phyloP scores from a whole-genome alignment of 2,888 invertebrate genomes.

The Eupithecia insigniata region DNA sequence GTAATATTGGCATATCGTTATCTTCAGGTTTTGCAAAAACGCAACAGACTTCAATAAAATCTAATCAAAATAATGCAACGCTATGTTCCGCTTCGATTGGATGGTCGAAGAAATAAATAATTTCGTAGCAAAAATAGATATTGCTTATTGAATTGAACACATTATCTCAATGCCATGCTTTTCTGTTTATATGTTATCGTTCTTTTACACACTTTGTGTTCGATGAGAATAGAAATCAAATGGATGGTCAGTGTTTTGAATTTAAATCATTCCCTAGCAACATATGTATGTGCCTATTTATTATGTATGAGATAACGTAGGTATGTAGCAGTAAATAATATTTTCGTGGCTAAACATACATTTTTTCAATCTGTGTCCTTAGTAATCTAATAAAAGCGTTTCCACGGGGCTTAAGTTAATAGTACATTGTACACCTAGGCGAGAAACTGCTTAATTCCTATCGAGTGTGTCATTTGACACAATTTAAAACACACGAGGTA shows the following conservation, averaged over 20 bases:
- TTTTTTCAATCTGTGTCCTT: too few relatives aligned
- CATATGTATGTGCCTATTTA: too few relatives aligned
- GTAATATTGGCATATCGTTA: too few relatives aligned
- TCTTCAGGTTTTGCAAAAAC: not conserved
- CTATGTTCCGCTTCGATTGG: slow-evolving; percentile 18
- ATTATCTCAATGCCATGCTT: slow-evolving; percentile 21
- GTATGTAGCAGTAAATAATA: not conserved
- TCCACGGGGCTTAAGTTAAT: too few relatives aligned
- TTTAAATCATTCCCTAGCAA: not conserved
- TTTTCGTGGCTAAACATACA: not conserved
- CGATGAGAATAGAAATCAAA: slow-evolving; percentile 3
- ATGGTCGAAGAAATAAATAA: slow-evolving; percentile 16
- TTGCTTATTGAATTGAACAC: slow-evolving; percentile 21
- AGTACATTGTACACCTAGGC: too few relatives aligned
- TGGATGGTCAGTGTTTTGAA: not conserved
- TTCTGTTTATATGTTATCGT: slow-evolving; percentile 7
- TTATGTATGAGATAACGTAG: too few relatives aligned
- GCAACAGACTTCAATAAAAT: not conserved
- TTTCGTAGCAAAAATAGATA: slow-evolving; percentile 20
- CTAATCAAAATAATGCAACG: slow-evolving; percentile 20
- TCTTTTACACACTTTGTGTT: not conserved
- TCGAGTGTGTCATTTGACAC: too few relatives aligned
- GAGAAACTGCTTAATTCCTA: too few relatives aligned
- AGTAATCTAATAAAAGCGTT: too few relatives aligned
- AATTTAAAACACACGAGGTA: too few relatives aligned